Base-by-base conservation (phyloP, 2,113 vertebrate species). In the Prunella fulvescens region DNA sequence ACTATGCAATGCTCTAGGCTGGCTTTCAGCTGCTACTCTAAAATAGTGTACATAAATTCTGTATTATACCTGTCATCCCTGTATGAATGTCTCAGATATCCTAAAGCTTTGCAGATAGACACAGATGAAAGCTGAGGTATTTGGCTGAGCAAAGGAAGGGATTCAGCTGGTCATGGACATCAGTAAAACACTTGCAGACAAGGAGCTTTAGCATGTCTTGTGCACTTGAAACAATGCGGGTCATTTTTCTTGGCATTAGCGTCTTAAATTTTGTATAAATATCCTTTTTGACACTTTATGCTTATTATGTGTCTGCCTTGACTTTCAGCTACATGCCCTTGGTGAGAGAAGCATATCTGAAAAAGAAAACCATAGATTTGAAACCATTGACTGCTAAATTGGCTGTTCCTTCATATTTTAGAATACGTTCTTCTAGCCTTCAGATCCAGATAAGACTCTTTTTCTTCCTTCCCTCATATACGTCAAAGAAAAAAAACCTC, bases 141-240 rank as follows among this genome's bases (percentile, higher is more conserved):
- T 77, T 78, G 47, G 33, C 26, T 92, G 47, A 53, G 51, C 23
- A 62, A 78, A 77, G 15, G 10, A 74, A 86, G 47, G 54, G 72
- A 92, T 88, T 88, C 47, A 64, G 44, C 31, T 48, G 40, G 51
- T 58, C 82, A 66, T 5, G 17, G 62, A 54, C 37, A 62, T 71
- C 82, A 66, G 82, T 94, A 97, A 97, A 95, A 90, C 69, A 94
- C 56, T 66, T 40, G 42, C 45, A 88, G 82, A 88, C 76, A 90
- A 81, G 31, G 26, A 83, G 88, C 39, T 90, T 88, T 86, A 78
- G 22, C 12, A 29, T 57, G 20, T 81, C 40, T 85, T 50, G 39
- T 14, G 33, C 2, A 3, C 23, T 69, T 82, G 58, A 86, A 62
- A 80, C 18, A 88, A n/a, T 4, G 4, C 51, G 13, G 42, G 13